Evolutionary conservation across 1,140 invertebrate genomes (phyloP).

Genomic region (Drosophila melanogaster): DNA sequence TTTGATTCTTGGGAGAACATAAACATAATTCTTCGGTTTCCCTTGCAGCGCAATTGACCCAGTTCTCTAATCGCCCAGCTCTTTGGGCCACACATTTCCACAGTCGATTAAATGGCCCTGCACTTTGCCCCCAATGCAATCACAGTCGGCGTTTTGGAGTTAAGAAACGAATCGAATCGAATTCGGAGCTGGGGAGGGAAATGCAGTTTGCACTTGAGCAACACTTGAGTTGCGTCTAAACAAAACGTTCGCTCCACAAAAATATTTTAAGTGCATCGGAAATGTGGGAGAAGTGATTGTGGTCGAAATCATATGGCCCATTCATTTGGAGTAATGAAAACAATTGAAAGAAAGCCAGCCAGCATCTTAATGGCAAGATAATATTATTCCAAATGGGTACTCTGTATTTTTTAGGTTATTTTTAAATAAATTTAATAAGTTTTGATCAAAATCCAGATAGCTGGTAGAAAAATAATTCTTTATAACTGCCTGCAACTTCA

Average conservation of each 20-base stretch:
- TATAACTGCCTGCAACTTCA: not conserved
- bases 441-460: no score
- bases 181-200: slow-evolving; percentile 3
- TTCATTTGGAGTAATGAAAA: slow-evolving; percentile 35
- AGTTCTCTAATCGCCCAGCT: slow-evolving; percentile 40
- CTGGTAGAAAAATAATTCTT: no score
- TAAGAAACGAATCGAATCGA: slow-evolving; percentile 18
- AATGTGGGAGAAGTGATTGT: slow-evolving; percentile 39
- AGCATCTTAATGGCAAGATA: slow-evolving; percentile 16
- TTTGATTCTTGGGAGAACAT: slow-evolving; percentile 65
- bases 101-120: slow-evolving; percentile 69
- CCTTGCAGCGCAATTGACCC: slow-evolving; percentile 64
- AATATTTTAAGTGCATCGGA: slow-evolving; percentile 40
- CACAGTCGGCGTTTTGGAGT: slow-evolving; percentile 11
- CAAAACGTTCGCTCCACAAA: slow-evolving; percentile 34
- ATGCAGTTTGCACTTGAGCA: slow-evolving; percentile 46
- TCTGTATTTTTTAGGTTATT: not conserved
- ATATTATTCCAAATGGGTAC: slow-evolving; percentile 8
- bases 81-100: slow-evolving; percentile 51
- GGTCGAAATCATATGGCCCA: slow-evolving; percentile 17
- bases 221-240: slow-evolving; percentile 43
- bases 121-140: slow-evolving; percentile 36
- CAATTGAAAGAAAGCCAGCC: slow-evolving; percentile 5
- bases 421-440: not conserved
- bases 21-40: slow-evolving; percentile 61